Conservation (phyloP, 1,140 invertebrate species). For the Bombyx mandarina region DNA sequence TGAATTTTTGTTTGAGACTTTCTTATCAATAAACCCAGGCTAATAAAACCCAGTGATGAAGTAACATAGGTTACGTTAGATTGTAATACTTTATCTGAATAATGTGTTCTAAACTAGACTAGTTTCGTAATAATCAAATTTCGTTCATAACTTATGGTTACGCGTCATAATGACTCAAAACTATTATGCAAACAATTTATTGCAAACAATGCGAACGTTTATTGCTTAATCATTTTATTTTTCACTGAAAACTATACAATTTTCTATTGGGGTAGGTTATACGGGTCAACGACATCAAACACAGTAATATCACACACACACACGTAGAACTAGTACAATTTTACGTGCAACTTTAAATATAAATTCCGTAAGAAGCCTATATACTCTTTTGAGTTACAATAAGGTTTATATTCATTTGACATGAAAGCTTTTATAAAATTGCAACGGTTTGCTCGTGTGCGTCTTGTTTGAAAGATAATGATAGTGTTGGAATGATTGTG, state of each 20-base stretch:
- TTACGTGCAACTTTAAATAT: constrained; percentile 6
- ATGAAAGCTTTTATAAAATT: constrained; percentile 16
- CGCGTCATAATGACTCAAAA: too few relatives aligned
- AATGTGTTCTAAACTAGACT: too few relatives aligned
- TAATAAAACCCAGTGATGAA: too few relatives aligned
- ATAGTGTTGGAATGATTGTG: constrained; percentile 46
- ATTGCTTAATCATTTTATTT: too few relatives aligned
- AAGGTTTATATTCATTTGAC: constrained; percentile 17
- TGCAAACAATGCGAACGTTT: too few relatives aligned
- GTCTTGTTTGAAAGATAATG: constrained; percentile 34
- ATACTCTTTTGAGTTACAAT: constrained; percentile 9
- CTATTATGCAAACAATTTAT: too few relatives aligned
- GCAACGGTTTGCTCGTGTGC: constrained; percentile 28
- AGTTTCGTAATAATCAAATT: too few relatives aligned
- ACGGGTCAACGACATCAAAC: constrained; percentile 55
- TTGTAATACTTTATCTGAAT: too few relatives aligned
- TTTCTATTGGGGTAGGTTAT: constrained; percentile 65
- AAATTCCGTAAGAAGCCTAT: constrained; percentile 9
- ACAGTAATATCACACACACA: constrained; percentile 13
- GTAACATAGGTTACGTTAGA: too few relatives aligned
- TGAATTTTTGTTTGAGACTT: too few relatives aligned
- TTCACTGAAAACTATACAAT: constrained; percentile 24
- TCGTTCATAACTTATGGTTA: too few relatives aligned
- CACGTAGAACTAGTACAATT: constrained; percentile 5
- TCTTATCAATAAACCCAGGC: too few relatives aligned